Evolutionary conservation across 2,797 vertebrate species (phyloP).

Genomic region (Perodicticus potto): DNA sequence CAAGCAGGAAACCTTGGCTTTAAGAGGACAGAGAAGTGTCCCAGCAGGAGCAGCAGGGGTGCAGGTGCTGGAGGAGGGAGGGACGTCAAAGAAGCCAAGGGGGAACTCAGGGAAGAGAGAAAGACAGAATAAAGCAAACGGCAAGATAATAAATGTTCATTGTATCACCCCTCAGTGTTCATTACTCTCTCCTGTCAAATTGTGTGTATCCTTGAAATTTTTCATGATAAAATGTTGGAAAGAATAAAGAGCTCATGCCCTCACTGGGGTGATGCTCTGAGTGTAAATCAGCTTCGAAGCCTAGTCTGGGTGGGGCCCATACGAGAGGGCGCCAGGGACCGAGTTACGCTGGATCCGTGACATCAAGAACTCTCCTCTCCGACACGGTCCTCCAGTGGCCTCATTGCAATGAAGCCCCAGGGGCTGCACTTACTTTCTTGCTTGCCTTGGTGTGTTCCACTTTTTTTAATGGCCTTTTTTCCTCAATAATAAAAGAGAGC

Average conservation of each 20-base stretch:
- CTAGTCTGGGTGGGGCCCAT: not conserved
- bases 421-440: not conserved
- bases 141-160: no score
- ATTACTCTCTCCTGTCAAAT: not conserved
- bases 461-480: conserved; percentile 28
- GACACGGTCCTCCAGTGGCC: not conserved
- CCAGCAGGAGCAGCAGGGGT: not conserved
- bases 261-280: not conserved
- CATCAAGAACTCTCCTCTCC: not conserved
- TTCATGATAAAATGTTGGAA: not conserved
- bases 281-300: not conserved
- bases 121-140: not conserved
- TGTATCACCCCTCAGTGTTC: not conserved
- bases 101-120: not conserved
- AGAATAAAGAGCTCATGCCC: not conserved
- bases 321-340: rapidly evolving
- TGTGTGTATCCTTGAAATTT: not conserved
- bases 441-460: not conserved
- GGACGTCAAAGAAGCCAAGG: not conserved
- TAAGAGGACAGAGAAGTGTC: not conserved
- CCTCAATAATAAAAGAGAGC: not conserved
- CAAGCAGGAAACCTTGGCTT: not conserved
- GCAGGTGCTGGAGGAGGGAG: not conserved
- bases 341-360: not conserved
- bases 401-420: rapidly evolving